phyloP scores from a whole-genome alignment of 2,113 vertebrate genomes.

The Phrynosoma platyrhinos region DNA sequence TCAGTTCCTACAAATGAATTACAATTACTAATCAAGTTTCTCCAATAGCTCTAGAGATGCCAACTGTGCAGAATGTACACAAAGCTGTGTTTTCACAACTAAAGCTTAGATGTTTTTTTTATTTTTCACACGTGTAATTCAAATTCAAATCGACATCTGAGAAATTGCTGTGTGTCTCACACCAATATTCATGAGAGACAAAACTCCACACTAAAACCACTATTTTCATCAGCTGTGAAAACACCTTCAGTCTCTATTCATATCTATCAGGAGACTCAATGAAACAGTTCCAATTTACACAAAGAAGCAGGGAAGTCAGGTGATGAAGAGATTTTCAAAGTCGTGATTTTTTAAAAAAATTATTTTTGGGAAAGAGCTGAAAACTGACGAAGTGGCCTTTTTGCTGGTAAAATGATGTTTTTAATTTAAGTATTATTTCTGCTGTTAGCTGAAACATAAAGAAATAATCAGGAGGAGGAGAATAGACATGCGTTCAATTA shows the following conservation, averaged over 20 bases:
- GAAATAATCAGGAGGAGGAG: not conserved
- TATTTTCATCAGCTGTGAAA: not conserved
- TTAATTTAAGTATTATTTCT: not conserved
- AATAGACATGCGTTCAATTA: not conserved
- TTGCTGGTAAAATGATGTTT: not conserved
- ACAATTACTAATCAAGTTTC: conserved; percentile 59
- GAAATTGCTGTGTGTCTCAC: not conserved
- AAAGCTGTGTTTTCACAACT: conserved; percentile 6
- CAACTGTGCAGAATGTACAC: conserved; percentile 54
- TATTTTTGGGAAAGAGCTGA: not conserved
- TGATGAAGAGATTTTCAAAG: not conserved
- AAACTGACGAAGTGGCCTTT: not conserved
- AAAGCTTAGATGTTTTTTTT: not conserved
- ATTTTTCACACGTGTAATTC: not conserved
- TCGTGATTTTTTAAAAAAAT: not conserved
- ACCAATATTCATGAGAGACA: not conserved
- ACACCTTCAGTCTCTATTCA: conserved; percentile 59
- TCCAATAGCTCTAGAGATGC: conserved; percentile 45
- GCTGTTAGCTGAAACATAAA: conserved; percentile 10
- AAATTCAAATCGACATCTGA: not conserved
- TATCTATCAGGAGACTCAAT: conserved; percentile 32
- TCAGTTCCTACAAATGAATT: conserved; percentile 32
- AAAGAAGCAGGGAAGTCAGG: conserved; percentile 21
- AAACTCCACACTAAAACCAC: not conserved
- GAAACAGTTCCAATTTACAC: conserved; percentile 54